Evolutionary conservation across 2,888 invertebrate genomes (phyloP).

Genomic region (Loripinus fragilis): DNA sequence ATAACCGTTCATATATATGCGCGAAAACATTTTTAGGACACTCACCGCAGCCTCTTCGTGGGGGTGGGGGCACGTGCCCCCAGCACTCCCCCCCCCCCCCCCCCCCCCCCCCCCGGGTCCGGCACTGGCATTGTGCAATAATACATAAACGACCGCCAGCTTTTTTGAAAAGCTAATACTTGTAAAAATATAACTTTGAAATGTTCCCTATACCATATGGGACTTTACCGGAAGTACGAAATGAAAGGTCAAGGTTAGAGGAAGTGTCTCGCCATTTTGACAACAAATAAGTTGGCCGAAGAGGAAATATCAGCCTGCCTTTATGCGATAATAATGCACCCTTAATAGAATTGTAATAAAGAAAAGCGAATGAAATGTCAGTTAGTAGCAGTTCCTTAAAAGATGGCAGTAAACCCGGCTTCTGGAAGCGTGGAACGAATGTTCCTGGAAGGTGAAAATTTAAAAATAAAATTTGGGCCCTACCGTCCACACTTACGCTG

Average conservation of each 20-base stretch:
- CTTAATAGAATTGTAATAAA: no score
- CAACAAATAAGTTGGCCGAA: constrained; percentile 60
- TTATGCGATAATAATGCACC: neutral
- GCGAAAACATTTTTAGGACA: no score
- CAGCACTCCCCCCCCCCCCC: no score
- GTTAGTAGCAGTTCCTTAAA: constrained; percentile 62
- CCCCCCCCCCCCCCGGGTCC: no score
- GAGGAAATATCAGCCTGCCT: neutral
- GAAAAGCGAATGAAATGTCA: constrained; percentile 59
- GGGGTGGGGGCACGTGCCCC: no score
- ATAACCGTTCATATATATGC: no score
- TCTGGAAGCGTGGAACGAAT: constrained; percentile 75
- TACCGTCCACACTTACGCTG: no score
- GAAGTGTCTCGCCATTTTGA: constrained; percentile 72
- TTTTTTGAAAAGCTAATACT: no score
- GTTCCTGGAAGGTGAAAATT: constrained; percentile 74
- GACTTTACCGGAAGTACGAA: neutral
- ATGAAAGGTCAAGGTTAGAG: constrained; percentile 34
- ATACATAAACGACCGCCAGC: no score
- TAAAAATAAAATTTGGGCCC: no score
- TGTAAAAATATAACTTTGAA: neutral
- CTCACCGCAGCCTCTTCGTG: no score
- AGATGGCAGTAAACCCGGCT: constrained; percentile 67
- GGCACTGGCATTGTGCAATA: no score
- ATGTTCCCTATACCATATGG: neutral